Percentiles rank a stretch among this genome's conserved stretches.
These are phyloP conservation scores for Pogonophryne albipinna DNA, from an alignment of 2,797 vertebrate species.

Conservation along the genomic window DNA sequence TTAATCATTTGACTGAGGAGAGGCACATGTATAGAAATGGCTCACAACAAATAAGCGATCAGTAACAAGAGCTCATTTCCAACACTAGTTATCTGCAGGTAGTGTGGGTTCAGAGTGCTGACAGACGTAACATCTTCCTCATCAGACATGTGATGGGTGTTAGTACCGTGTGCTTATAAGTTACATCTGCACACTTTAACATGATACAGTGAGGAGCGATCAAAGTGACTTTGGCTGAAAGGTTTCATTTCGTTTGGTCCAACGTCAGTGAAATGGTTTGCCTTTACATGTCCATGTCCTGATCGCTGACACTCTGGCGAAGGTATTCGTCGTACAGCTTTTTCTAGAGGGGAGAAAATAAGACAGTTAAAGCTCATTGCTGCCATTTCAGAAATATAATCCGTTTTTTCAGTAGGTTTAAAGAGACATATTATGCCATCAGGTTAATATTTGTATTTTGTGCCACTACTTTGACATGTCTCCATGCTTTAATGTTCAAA, in stretches of 20 bases:
- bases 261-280: neutral
- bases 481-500: too few species aligned
- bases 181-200: neutral
- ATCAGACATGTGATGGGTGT: conserved; percentile 32
- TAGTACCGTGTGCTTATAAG: neutral
- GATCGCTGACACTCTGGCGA: conserved; percentile 88
- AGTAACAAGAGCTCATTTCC: conserved; percentile 44
- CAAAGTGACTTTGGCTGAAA: neutral
- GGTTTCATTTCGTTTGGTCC: conserved; percentile 32
- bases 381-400: too few species aligned
- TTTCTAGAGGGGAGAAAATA: conserved; percentile 75
- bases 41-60: conserved; percentile 28
- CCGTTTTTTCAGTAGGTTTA: too few species aligned
- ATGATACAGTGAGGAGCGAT: conserved; percentile 13
- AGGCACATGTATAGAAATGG: conserved; percentile 57
- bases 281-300: conserved; percentile 83
- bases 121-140: conserved; percentile 34
- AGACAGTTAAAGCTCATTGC: neutral
- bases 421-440: too few species aligned
- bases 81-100: conserved; percentile 22
- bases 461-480: too few species aligned
- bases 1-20: conserved; percentile 29
- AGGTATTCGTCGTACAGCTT: conserved; percentile 90
- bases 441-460: too few species aligned
- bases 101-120: conserved; percentile 18